Evolutionary conservation across 1,140 invertebrate genomes (phyloP).

Genomic region (Drosophila albomicans): DNA sequence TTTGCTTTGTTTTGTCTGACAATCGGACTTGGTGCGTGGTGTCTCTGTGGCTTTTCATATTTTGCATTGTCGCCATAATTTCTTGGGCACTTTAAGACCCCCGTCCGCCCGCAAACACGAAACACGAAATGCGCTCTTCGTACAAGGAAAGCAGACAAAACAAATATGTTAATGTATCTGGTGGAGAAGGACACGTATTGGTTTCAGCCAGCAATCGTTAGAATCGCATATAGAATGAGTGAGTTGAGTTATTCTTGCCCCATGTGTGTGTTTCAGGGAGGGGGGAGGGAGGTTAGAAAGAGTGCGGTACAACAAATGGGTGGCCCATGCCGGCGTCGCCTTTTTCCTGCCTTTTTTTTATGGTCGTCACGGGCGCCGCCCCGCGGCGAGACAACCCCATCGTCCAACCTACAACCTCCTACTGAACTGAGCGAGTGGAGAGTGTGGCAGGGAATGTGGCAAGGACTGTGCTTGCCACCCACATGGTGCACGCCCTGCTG

Average conservation of each 20-base stretch:
- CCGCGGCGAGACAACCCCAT: slow-evolving; percentile 62
- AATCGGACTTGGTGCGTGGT: slow-evolving; percentile 36
- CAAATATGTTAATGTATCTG: slow-evolving; percentile 80
- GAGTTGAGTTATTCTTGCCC: slow-evolving; percentile 62
- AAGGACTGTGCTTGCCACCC: slow-evolving; percentile 39
- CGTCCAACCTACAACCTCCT: background rate
- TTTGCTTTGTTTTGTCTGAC: slow-evolving; percentile 24
- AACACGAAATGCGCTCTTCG: background rate
- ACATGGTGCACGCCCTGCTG: slow-evolving; percentile 73
- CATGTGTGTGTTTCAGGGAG: slow-evolving; percentile 11
- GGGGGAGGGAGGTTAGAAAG: background rate
- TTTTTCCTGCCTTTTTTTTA: slow-evolving; percentile 73
- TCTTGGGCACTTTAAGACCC: slow-evolving; percentile 52
- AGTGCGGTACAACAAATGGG: slow-evolving; percentile 71
- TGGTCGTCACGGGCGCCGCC: slow-evolving; percentile 76
- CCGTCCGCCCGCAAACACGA: background rate
- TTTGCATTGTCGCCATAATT: slow-evolving; percentile 71
- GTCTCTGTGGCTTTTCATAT: slow-evolving; percentile 56
- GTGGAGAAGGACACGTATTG: slow-evolving; percentile 73
- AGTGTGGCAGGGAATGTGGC: slow-evolving; percentile 10
- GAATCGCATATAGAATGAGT: slow-evolving; percentile 56
- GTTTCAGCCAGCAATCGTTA: slow-evolving; percentile 75
- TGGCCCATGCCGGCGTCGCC: slow-evolving; percentile 78
- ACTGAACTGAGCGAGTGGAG: too few relatives aligned
- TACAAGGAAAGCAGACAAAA: slow-evolving; percentile 62